Base-by-base conservation (phyloP, 2,888 invertebrate species). In the Rhyacophila evoluta region DNA sequence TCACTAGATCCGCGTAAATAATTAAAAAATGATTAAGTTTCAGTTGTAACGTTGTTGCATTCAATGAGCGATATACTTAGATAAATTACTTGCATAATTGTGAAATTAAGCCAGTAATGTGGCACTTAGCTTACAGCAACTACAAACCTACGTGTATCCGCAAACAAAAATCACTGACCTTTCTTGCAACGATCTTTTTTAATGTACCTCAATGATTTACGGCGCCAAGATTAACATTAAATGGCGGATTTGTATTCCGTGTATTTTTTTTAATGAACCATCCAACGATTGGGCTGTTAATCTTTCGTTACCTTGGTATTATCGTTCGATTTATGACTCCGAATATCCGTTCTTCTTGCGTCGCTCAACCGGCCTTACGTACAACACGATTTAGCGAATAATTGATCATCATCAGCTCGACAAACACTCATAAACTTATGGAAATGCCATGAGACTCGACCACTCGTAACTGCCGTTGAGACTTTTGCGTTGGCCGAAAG, bases 271-370 rank as follows among this genome's bases (percentile, higher is more conserved):
- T 73, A 79, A 79, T 73, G 79, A 76, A 76, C 67, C 73, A 55
- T 73, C 39, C 12, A 15, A 69, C 73, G 29, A 6, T 29, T 68
- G 77, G 72, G 77, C 28, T 74, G 79, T 79, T 77, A 77, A 74
- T 79, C 77, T 79, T 74, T 33, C 74, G 67, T 74, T 77, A 37
- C 74, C 74, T 78, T 55, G 69, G 72, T 72, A 72, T 72, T 77
- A 69, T 72, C 39, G 15, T 4, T 33, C 55, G 25, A 55, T 55
- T 55, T 55, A 55, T 55, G 55, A 55, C 55, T 55, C 8, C 19
- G 55, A 55, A 55, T 55, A 55, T 55, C 55, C 55, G 55, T 55
- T 55, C 55, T 55, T 55, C 55, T 55, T 1, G 19, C 19, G 25
- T 55, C 25, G 25, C 55, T 55, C 55, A 55, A 55, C 55, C 19